Conservation (phyloP, 2,888 invertebrate species). For the Drosophila silvestris region DNA sequence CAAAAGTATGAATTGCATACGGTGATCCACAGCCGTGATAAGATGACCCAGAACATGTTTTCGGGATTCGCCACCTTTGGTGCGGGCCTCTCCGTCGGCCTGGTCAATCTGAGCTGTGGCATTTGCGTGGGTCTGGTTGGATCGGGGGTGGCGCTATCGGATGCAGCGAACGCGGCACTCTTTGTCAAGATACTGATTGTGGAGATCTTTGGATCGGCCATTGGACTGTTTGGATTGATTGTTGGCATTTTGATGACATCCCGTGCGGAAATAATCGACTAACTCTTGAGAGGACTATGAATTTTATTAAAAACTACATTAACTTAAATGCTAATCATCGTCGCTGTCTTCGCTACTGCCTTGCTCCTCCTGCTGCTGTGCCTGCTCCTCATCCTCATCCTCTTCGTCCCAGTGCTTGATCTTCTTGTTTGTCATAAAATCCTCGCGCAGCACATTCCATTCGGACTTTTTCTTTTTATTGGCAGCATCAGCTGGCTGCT, state of each 20-base stretch:
- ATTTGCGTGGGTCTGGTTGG: constrained; percentile 98
- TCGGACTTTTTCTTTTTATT: constrained; percentile 84
- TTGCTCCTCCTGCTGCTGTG: constrained; percentile 13
- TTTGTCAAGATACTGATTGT: constrained; percentile 99
- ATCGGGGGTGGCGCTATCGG: constrained; percentile 99
- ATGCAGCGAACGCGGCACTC: constrained; percentile 97
- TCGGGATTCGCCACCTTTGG: constrained; percentile 98
- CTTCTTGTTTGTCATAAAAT: constrained; percentile 95
- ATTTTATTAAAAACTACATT: constrained; percentile 31
- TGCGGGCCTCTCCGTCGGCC: constrained; percentile 96
- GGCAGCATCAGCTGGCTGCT: constrained; percentile 10
- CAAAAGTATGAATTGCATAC: constrained; percentile 84
- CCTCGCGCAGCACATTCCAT: constrained; percentile 91
- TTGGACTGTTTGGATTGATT: constrained; percentile 99
- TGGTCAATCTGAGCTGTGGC: constrained; percentile 96
- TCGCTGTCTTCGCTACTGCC: constrained; percentile 44
- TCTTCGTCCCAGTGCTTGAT: constrained; percentile 97
- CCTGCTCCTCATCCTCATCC: constrained; percentile 60
- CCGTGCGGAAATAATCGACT: constrained; percentile 89
- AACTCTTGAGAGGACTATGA: constrained; percentile 1
- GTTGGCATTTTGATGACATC: constrained; percentile 98
- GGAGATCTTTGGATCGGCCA: constrained; percentile 99
- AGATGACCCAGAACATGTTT: constrained; percentile 90
- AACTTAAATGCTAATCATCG: constrained; percentile 48
- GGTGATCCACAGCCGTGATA: constrained; percentile 59